Conservation (phyloP, 2,113 vertebrate species). For the Motacilla tschutschensis region DNA sequence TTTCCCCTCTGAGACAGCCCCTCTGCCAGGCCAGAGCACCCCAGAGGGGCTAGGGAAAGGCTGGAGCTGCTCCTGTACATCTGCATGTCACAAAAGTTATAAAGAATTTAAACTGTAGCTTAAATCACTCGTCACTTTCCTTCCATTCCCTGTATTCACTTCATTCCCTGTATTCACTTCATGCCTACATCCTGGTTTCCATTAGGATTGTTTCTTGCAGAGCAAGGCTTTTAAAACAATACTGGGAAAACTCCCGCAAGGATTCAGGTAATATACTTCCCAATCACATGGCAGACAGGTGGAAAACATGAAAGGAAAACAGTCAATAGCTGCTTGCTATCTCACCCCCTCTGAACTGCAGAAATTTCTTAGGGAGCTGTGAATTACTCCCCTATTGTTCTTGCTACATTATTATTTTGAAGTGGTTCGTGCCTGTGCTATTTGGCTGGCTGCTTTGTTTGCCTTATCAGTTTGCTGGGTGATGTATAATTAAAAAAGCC, state of each 20-base stretch:
- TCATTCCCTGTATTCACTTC: neutral
- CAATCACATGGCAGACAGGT: neutral
- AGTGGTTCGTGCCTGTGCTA: neutral
- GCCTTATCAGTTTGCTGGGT: conserved; percentile 29
- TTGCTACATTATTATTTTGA: conserved; percentile 43
- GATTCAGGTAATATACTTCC: neutral
- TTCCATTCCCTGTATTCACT: neutral
- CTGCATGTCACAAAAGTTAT: neutral
- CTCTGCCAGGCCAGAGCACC: neutral
- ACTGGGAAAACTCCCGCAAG: neutral
- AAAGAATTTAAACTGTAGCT: neutral
- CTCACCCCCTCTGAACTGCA: neutral
- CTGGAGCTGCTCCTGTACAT: neutral
- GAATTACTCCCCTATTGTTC: conserved; percentile 36
- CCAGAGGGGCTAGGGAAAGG: neutral
- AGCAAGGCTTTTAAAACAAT: neutral
- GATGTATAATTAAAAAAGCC: conserved; percentile 46
- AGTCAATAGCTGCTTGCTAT: conserved; percentile 19
- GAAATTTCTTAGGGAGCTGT: neutral
- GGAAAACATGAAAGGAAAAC: conserved; percentile 21
- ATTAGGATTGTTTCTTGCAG: neutral
- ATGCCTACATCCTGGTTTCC: neutral
- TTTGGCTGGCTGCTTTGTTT: conserved; percentile 18
- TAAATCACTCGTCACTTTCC: neutral
- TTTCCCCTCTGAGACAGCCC: neutral